A percentile compares a stretch with the other conserved stretches of the same genome.
These are phyloP conservation scores for Micromesistius poutassou DNA, from an alignment of 2,797 vertebrate genomes.

Conservation along the genomic window DNA sequence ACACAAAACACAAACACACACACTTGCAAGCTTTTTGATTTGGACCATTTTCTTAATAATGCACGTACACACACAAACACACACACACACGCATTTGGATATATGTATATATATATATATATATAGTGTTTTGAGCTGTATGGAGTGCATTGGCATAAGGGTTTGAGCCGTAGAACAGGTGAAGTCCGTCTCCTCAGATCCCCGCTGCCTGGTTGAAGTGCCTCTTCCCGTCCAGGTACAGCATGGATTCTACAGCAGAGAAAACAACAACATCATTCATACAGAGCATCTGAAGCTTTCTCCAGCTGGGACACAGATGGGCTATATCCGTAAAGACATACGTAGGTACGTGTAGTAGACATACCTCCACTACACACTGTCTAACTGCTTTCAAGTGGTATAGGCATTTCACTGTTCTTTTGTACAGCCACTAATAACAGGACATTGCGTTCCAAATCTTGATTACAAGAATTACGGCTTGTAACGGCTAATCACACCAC, in stretches of 20 bases:
- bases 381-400: no score
- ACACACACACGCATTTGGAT: neutral
- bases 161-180: conserved; percentile 20
- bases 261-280: conserved; percentile 21
- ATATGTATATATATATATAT: neutral
- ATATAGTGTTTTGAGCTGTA: neutral
- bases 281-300: neutral
- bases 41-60: neutral
- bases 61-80: neutral
- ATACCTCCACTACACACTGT: neutral
- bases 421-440: neutral
- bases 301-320: neutral
- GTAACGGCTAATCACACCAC: no score
- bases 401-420: neutral
- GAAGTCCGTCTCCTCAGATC: neutral
- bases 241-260: conserved; percentile 87
- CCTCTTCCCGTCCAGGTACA: conserved; percentile 93
- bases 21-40: neutral
- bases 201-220: conserved; percentile 80
- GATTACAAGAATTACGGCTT: no score
- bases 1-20: neutral
- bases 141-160: neutral
- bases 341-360: no score
- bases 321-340: no score
- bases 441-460: no score